Conservation (phyloP, 2,797 vertebrate genomes). For the Sparus aurata region DNA sequence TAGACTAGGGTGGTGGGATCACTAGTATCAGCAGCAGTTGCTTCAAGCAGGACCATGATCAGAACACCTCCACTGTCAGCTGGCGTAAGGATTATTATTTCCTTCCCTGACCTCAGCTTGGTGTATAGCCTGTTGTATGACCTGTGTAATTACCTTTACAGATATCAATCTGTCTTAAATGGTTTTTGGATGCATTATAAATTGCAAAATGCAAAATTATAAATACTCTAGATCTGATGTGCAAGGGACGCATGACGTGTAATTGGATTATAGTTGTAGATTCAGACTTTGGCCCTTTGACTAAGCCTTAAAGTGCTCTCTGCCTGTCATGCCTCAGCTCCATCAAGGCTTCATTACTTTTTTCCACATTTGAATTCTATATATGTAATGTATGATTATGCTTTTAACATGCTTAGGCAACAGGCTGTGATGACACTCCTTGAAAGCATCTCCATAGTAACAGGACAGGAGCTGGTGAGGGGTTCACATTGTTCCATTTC, state of each 20-base stretch:
- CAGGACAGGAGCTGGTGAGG: constrained; percentile 21
- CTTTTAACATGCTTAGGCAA: neutral
- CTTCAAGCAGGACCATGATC: too few species aligned
- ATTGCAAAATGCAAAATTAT: too few species aligned
- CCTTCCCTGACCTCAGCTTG: neutral
- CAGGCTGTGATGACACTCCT: neutral
- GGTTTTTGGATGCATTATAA: neutral
- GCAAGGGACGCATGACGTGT: neutral
- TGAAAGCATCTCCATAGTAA: constrained; percentile 37
- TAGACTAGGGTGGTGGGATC: too few species aligned
- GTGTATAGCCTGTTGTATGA: neutral
- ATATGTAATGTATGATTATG: too few species aligned
- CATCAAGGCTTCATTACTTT: constrained; percentile 1
- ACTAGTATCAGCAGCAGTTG: too few species aligned
- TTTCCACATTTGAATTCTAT: neutral
- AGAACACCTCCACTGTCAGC: too few species aligned
- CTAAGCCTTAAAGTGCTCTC: neutral
- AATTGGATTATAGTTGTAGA: neutral
- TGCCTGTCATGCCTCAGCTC: neutral
- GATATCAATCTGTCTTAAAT: neutral
- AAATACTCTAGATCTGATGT: neutral
- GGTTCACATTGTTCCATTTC: constrained; percentile 26
- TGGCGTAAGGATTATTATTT: too few species aligned
- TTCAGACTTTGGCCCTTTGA: neutral
- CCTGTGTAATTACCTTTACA: too few species aligned